Evolutionary conservation across 2,888 invertebrate genomes (phyloP).

Genomic region (Hemaris fuciformis): DNA sequence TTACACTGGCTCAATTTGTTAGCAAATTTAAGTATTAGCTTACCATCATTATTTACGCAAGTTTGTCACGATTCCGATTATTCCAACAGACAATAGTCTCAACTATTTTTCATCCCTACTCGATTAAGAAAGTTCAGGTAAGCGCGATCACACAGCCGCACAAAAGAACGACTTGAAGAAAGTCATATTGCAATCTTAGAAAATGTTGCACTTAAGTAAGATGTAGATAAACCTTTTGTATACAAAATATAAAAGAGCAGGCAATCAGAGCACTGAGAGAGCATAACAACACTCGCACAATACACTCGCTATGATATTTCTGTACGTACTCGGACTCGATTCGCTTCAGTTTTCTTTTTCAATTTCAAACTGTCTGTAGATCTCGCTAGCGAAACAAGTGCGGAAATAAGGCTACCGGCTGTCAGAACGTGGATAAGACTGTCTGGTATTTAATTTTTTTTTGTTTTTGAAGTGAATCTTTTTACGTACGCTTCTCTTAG

Average conservation of each 20-base stretch:
- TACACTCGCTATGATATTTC: constrained; percentile 7
- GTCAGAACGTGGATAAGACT: constrained; percentile 36
- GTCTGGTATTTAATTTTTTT: too few relatives aligned
- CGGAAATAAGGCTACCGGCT: constrained; percentile 49
- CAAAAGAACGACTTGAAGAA: neutral
- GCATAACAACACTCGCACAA: neutral
- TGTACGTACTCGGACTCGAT: neutral
- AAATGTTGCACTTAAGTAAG: neutral
- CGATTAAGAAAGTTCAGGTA: too few relatives aligned
- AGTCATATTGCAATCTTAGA: neutral
- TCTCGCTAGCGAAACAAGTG: constrained; percentile 52
- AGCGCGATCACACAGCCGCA: too few relatives aligned
- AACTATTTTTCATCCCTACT: too few relatives aligned
- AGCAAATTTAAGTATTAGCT: too few relatives aligned
- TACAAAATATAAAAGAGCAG: neutral
- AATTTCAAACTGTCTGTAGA: constrained; percentile 67
- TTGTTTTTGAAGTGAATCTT: too few relatives aligned
- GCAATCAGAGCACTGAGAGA: neutral
- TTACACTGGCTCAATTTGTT: too few relatives aligned
- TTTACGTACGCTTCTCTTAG: too few relatives aligned
- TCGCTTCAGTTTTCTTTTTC: constrained; percentile 56
- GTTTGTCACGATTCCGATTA: too few relatives aligned
- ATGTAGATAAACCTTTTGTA: neutral
- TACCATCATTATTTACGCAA: too few relatives aligned
- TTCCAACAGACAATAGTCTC: too few relatives aligned